Conservation (phyloP, 2,888 invertebrate genomes). For the Molorchus minor region DNA sequence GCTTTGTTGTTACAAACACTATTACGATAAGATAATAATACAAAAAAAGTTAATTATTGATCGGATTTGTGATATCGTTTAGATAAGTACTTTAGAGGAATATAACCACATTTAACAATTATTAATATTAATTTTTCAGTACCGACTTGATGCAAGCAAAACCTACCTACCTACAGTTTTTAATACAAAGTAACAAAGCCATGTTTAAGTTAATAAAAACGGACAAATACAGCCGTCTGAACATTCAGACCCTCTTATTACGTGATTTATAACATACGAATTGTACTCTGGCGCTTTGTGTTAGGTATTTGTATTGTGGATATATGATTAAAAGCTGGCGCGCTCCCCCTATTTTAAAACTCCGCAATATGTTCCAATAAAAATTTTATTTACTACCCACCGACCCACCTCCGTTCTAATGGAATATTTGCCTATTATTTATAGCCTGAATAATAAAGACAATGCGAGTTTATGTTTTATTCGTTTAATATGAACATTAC, state of each 20-base stretch:
- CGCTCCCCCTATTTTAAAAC: constrained; percentile 50
- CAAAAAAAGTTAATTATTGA: no score
- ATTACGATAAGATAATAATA: no score
- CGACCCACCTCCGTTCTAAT: background rate
- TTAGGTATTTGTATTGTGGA: constrained; percentile 47
- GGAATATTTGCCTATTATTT: background rate
- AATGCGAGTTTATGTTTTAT: background rate
- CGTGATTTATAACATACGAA: constrained; percentile 45
- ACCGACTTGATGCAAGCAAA: no score
- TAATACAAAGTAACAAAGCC: constrained; percentile 30
- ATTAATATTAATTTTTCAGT: no score
- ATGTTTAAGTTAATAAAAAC: constrained; percentile 40
- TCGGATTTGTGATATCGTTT: no score
- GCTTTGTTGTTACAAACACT: no score
- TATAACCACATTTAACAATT: no score
- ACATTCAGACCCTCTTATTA: constrained; percentile 38
- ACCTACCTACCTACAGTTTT: no score
- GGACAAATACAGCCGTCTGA: constrained; percentile 37
- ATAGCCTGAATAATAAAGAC: background rate
- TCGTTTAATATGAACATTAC: no score
- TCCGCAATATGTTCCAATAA: constrained; percentile 53
- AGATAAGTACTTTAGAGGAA: no score
- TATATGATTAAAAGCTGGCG: constrained; percentile 54
- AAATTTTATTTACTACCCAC: constrained; percentile 34
- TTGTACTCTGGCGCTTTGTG: constrained; percentile 43